phyloP scores from a whole-genome alignment of 2,113 vertebrate species.

The Panurus biarmicus region DNA sequence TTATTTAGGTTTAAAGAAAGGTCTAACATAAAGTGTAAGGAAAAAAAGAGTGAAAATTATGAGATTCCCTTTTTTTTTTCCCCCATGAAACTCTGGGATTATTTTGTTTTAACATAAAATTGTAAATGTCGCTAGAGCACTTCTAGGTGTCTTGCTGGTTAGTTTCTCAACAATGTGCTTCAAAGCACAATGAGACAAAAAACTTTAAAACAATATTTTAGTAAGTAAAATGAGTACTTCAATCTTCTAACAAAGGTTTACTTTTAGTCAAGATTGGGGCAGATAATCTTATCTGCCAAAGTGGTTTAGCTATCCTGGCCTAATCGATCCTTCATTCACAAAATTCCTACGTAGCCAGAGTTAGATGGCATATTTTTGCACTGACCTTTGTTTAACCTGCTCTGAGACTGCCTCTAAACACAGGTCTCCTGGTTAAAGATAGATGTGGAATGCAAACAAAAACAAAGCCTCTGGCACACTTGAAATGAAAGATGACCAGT shows the following conservation, averaged over 20 bases:
- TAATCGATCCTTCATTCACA: not conserved
- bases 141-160: not conserved
- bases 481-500: conserved; percentile 22
- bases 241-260: not conserved
- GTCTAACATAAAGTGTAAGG: not conserved
- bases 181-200: not conserved
- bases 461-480: conserved; percentile 41
- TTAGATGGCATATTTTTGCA: not conserved
- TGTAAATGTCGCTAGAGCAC: not conserved
- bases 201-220: not conserved
- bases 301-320: not conserved
- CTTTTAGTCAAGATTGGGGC: not conserved
- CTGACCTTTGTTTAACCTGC: conserved; percentile 56
- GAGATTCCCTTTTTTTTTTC: not conserved
- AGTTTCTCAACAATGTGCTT: not conserved
- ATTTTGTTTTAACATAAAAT: not conserved
- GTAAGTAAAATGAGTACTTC: not conserved
- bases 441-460: conserved; percentile 52
- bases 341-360: conserved; percentile 4
- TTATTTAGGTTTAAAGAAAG: not conserved
- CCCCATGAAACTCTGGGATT: not conserved
- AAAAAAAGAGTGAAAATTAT: not conserved
- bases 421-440: conserved; percentile 5
- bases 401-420: conserved; percentile 11
- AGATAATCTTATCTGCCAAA: conserved; percentile 15